Conservation (phyloP, 2,113 vertebrate genomes). For the Eonycteris spelaea region DNA sequence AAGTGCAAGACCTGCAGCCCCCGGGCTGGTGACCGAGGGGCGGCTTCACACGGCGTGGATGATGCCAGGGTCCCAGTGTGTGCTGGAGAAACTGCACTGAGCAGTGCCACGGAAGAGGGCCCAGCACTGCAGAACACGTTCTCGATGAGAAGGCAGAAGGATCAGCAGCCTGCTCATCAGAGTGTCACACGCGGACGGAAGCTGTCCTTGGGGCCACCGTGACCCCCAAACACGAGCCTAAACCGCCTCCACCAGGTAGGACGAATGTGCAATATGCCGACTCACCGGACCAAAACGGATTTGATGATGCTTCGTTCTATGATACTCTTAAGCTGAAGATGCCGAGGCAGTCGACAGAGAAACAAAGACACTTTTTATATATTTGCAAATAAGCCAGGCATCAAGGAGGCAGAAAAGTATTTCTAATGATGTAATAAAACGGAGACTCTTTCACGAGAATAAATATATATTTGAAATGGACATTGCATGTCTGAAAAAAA, state of each 20-base stretch:
- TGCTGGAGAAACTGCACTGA: no score
- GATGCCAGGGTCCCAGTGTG: no score
- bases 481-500: neutral
- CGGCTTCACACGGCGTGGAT: no score
- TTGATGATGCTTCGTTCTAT: no score
- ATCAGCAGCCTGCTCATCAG: neutral
- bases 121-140: no score
- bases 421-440: neutral
- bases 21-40: no score
- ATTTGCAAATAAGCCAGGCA: neutral
- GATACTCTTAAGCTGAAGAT: no score
- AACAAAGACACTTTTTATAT: neutral
- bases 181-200: neutral
- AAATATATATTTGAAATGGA: neutral
- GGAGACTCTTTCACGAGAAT: neutral
- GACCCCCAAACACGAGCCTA: no score
- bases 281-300: neutral
- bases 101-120: no score
- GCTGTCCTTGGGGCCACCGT: rapidly evolving
- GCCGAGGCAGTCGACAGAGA: neutral
- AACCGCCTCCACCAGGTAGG: rapidly evolving
- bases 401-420: neutral
- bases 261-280: neutral
- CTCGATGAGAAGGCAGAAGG: neutral
- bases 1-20: neutral